Percentiles rank a stretch among this genome's conserved stretches.
These are phyloP conservation scores for Cylloceria caligata DNA, from an alignment of 2,888 invertebrate species.

Conservation along the genomic window DNA sequence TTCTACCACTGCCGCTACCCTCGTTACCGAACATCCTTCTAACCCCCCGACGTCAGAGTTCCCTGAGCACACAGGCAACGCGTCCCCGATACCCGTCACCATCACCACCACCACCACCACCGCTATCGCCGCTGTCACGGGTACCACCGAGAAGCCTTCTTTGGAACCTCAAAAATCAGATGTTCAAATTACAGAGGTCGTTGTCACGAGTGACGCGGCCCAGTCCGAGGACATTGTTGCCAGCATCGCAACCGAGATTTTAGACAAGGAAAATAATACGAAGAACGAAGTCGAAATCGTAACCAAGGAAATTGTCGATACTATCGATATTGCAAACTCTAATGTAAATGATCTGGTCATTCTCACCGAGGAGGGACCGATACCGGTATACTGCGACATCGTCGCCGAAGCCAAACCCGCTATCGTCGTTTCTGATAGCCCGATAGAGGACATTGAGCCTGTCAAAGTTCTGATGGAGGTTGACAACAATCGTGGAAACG, in stretches of 20 bases:
- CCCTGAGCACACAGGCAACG: constrained; percentile 67
- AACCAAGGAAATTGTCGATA: constrained; percentile 1
- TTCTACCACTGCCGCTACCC: background rate
- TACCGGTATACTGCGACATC: constrained; percentile 72
- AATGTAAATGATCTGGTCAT: constrained; percentile 65
- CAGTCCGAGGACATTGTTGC: constrained; percentile 5
- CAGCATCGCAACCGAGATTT: background rate
- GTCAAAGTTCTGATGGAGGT: constrained; percentile 62
- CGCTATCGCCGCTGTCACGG: constrained; percentile 17
- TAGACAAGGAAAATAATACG: background rate
- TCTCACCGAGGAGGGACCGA: constrained; percentile 76
- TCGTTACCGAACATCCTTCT: constrained; percentile 11
- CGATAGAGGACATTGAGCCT: constrained; percentile 37
- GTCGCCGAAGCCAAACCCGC: constrained; percentile 71
- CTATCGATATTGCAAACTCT: background rate
- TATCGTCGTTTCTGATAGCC: constrained; percentile 72
- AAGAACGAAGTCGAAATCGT: background rate
- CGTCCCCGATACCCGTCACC: constrained; percentile 52
- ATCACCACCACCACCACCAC: constrained; percentile 7
- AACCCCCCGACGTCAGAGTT: constrained; percentile 26
- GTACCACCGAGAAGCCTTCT: constrained; percentile 22
- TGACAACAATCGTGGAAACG: constrained; percentile 31
- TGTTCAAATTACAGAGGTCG: constrained; percentile 16
- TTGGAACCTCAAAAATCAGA: constrained; percentile 11
- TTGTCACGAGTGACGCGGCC: background rate